These are phyloP conservation scores for Serinus canaria DNA, from an alignment of 2,113 vertebrate genomes.

Conservation along the genomic window DNA sequence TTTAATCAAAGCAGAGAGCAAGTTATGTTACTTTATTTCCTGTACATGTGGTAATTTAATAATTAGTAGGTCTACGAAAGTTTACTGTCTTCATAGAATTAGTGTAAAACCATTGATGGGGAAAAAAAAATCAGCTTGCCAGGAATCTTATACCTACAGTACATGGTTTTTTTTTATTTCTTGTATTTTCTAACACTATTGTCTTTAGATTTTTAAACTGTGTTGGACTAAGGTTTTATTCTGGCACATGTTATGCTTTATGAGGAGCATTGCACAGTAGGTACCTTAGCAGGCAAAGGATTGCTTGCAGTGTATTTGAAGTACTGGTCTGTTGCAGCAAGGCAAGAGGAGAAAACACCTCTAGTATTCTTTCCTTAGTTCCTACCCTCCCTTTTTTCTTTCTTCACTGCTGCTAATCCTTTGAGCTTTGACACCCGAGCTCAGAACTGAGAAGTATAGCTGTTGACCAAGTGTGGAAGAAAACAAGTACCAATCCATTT, in stretches of 20 bases:
- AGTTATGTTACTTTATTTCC: background rate
- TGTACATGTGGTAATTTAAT: background rate
- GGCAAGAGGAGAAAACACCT: background rate
- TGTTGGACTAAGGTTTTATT: background rate
- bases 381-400: background rate
- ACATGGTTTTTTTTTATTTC: background rate
- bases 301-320: background rate
- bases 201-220: background rate
- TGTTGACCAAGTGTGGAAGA: conserved; percentile 15
- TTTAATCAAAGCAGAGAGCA: background rate
- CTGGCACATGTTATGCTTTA: background rate
- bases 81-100: background rate
- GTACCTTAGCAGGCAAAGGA: background rate
- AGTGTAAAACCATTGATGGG: background rate
- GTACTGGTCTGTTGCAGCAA: background rate
- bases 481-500: background rate
- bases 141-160: background rate
- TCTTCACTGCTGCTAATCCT: background rate
- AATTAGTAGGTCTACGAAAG: background rate
- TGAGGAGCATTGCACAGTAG: background rate
- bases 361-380: background rate
- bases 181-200: background rate
- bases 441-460: background rate
- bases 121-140: background rate
- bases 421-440: background rate